Conservation (phyloP, 2,113 vertebrate species). For the Archocentrus centrarchus region DNA sequence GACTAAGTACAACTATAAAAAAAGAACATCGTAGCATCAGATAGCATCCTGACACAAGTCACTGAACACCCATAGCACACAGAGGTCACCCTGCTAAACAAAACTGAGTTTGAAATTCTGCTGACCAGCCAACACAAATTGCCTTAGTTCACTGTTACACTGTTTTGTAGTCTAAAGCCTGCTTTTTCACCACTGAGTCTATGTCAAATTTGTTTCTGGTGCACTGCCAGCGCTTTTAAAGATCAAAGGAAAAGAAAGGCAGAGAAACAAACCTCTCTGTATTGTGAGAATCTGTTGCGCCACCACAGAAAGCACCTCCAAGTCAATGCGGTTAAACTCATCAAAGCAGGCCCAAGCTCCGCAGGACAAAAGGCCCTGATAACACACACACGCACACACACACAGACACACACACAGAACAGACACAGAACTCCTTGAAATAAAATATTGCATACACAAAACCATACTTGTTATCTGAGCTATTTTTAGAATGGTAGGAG, state of each 20-base stretch:
- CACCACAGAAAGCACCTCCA: slow-evolving; percentile 94
- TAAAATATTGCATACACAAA: neutral
- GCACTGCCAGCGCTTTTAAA: slow-evolving; percentile 13
- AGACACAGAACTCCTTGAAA: neutral
- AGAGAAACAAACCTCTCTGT: slow-evolving; percentile 86
- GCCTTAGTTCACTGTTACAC: neutral
- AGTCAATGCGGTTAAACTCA: slow-evolving; percentile 94
- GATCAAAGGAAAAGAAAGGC: slow-evolving; percentile 9
- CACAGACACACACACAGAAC: neutral
- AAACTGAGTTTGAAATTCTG: slow-evolving; percentile 37
- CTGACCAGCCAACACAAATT: slow-evolving; percentile 37
- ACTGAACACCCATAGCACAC: neutral
- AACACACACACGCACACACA: slow-evolving; percentile 14
- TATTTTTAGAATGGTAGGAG: slow-evolving; percentile 5
- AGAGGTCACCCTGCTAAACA: slow-evolving; percentile 18
- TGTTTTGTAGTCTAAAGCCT: slow-evolving; percentile 36
- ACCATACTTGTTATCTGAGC: neutral
- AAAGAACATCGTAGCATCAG: neutral
- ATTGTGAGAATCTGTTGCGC: slow-evolving; percentile 96
- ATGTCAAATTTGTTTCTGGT: slow-evolving; percentile 12
- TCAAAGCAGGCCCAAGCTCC: slow-evolving; percentile 96
- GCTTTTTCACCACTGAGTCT: neutral
- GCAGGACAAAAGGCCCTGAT: slow-evolving; percentile 88
- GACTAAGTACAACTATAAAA: neutral
- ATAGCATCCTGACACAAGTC: neutral